Percentiles rank a stretch among this genome's conserved stretches.
Conservation (phyloP, 2,113 vertebrate species). For the Agelaius tricolor region DNA sequence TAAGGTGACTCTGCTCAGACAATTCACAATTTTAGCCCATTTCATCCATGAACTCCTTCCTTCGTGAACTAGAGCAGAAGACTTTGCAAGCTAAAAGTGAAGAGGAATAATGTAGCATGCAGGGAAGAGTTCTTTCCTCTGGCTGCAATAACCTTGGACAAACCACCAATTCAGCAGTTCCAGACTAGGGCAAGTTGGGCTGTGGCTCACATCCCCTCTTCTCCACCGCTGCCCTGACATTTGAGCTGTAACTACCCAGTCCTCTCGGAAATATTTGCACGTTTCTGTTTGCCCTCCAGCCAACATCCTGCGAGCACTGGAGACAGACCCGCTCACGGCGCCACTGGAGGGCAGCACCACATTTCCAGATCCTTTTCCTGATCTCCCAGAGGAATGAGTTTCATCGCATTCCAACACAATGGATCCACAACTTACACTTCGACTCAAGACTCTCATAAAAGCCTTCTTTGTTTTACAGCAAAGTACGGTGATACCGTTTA, state of each 20-base stretch:
- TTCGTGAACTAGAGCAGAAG: background rate
- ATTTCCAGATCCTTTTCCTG: background rate
- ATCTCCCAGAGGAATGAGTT: background rate
- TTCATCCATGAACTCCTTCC: background rate
- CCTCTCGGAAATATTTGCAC: background rate
- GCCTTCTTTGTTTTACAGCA: background rate
- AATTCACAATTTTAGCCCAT: background rate
- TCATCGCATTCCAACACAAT: background rate
- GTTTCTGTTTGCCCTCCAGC: background rate
- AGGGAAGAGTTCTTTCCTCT: background rate
- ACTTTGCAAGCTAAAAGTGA: background rate
- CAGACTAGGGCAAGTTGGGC: background rate
- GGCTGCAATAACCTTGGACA: background rate
- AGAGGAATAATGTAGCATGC: background rate
- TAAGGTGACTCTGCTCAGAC: background rate
- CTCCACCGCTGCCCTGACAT: background rate
- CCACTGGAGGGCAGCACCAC: conserved; percentile 74
- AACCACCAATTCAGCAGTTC: background rate
- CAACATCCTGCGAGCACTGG: background rate
- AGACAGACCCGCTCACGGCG: background rate
- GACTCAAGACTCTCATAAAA: background rate
- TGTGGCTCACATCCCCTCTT: background rate
- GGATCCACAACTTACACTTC: background rate
- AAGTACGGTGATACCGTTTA: background rate
- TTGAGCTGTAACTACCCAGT: background rate